Percentiles rank a stretch among this genome's conserved stretches.
Evolutionary conservation across 2,888 invertebrate species (phyloP).

Genomic region (Plagiodera versicolora): DNA sequence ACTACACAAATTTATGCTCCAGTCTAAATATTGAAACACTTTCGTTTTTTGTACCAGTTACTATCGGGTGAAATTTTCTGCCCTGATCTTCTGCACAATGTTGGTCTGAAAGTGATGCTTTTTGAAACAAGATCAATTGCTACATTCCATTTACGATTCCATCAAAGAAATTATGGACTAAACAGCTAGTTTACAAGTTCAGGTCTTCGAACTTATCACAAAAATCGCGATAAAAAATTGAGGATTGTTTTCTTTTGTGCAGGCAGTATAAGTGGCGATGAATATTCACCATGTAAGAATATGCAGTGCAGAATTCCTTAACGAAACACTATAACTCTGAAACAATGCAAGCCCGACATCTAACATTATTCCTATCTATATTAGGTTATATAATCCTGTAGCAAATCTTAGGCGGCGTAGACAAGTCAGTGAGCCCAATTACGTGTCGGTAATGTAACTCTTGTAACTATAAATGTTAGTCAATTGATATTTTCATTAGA

Average conservation of each 20-base stretch:
- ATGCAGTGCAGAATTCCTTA: conserved; percentile 3
- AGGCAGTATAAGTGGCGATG: background rate
- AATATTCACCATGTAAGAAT: background rate
- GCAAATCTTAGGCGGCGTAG: conserved; percentile 33
- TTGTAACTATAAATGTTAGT: conserved; percentile 27
- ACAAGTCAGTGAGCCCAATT: conserved; percentile 32
- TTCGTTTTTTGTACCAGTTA: no score
- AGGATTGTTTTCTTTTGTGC: background rate
- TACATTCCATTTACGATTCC: no score
- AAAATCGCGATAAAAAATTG: no score
- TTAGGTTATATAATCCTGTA: conserved; percentile 40
- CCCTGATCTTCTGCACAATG: no score
- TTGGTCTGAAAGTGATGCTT: no score
- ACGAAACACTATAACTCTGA: conserved; percentile 15
- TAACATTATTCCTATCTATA: conserved; percentile 35
- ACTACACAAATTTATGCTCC: no score
- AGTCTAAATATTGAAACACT: no score
- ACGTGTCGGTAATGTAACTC: conserved; percentile 34
- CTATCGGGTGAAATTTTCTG: no score
- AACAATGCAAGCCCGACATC: conserved; percentile 14
- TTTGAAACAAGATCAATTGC: no score
- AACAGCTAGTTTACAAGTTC: no score
- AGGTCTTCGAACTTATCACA: no score
- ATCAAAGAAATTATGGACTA: no score
- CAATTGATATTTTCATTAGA: conserved; percentile 30